These are phyloP conservation scores for Habrosyne pyritoides DNA, from an alignment of 2,888 invertebrate genomes.

Conservation along the genomic window DNA sequence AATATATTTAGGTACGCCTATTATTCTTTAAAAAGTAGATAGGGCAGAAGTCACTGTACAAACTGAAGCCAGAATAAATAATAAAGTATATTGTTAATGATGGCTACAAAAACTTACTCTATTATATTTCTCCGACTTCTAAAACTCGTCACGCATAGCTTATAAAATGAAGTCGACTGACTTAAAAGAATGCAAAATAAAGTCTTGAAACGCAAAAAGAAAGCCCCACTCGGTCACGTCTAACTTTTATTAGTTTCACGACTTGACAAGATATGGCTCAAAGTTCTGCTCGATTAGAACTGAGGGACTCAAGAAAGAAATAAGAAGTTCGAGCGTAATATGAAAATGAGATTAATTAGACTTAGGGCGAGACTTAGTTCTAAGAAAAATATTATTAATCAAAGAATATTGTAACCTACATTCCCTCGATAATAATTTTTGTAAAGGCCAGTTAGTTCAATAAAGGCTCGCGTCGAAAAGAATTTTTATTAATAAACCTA, in stretches of 20 bases:
- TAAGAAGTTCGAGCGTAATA: not conserved
- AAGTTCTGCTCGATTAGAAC: slow-evolving; percentile 14
- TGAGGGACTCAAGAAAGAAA: not conserved
- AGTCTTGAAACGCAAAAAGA: slow-evolving; percentile 16
- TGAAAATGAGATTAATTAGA: not conserved
- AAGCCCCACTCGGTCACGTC: slow-evolving; percentile 45
- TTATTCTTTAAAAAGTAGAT: too few relatives aligned
- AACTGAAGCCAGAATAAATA: too few relatives aligned
- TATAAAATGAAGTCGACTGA: slow-evolving; percentile 12
- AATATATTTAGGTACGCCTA: too few relatives aligned
- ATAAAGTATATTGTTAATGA: too few relatives aligned
- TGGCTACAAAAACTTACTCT: too few relatives aligned
- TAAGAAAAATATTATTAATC: slow-evolving; percentile 11
- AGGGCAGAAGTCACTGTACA: too few relatives aligned
- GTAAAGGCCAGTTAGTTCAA: too few relatives aligned
- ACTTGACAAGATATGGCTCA: slow-evolving; percentile 35
- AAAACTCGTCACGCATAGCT: not conserved
- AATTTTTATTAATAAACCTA: too few relatives aligned
- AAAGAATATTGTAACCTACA: slow-evolving; percentile 16
- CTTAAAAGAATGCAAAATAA: slow-evolving; percentile 43
- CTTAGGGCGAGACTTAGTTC: not conserved
- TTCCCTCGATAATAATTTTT: too few relatives aligned
- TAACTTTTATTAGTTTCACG: slow-evolving; percentile 55
- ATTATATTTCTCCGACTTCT: not conserved
- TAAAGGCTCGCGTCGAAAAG: too few relatives aligned